A percentile compares a stretch with the other conserved stretches of the same genome.
Evolutionary conservation across 2,888 invertebrate species (phyloP).

Genomic region (Anthophora plumipes): DNA sequence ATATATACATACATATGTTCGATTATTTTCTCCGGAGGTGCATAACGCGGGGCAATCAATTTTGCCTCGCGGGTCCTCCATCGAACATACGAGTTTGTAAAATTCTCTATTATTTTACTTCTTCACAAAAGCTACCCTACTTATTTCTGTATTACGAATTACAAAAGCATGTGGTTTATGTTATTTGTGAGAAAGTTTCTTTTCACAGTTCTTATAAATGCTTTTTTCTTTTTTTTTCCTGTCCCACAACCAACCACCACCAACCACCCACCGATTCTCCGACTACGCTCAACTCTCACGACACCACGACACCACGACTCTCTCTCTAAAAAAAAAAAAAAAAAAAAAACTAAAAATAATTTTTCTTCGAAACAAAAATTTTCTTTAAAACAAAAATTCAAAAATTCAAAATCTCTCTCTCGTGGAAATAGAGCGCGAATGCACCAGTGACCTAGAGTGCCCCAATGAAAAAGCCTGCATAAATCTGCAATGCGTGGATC

Average conservation of each 20-base stretch:
- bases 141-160: conserved; percentile 67
- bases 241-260: conserved; percentile 75
- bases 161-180: conserved; percentile 86
- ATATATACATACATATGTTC: conserved; percentile 38
- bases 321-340: too few relatives aligned
- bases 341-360: conserved; percentile 38
- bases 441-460: conserved; percentile 96
- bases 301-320: conserved; percentile 60
- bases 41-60: conserved; percentile 30
- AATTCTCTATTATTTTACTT: conserved; percentile 68
- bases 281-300: conserved; percentile 50
- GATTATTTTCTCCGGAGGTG: conserved; percentile 31
- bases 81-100: conserved; percentile 55
- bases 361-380: too few relatives aligned
- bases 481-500: conserved; percentile 95
- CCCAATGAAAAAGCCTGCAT: conserved; percentile 96
- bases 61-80: neutral
- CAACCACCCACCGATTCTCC: neutral
- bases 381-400: neutral
- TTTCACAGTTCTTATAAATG: conserved; percentile 95
- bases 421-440: conserved; percentile 89
- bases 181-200: conserved; percentile 90
- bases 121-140: conserved; percentile 74
- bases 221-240: conserved; percentile 88
- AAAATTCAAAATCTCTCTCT: conserved; percentile 28